Conservation (phyloP, 2,888 invertebrate genomes). For the Cerastis rubricosa region DNA sequence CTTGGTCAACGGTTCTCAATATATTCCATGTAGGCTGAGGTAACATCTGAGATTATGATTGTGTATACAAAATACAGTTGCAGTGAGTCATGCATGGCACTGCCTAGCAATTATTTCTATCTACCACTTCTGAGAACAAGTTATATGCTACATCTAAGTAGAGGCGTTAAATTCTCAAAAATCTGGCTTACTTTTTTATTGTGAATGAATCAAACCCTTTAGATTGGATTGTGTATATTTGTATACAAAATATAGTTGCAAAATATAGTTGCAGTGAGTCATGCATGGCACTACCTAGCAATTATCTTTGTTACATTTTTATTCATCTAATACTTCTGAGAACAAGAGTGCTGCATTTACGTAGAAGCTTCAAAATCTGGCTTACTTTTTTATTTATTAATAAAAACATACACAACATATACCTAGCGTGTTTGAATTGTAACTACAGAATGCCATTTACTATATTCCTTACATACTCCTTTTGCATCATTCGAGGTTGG, state of each 20-base stretch:
- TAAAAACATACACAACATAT: background rate
- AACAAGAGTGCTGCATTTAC: slow-evolving; percentile 22
- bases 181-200: background rate
- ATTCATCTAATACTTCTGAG: slow-evolving; percentile 37
- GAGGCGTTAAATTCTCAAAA: background rate
- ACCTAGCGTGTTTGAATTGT: background rate
- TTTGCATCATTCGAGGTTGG: background rate
- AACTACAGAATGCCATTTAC: background rate
- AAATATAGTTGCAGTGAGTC: slow-evolving; percentile 56
- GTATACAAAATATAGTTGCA: too few species aligned
- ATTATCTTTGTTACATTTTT: too few species aligned
- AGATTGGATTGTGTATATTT: slow-evolving; percentile 49
- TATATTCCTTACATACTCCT: background rate
- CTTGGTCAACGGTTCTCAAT: slow-evolving; percentile 63
- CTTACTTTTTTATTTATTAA: background rate
- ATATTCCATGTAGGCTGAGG: slow-evolving; percentile 57
- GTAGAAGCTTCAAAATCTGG: background rate
- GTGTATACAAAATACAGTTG: slow-evolving; percentile 52
- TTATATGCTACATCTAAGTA: slow-evolving; percentile 20
- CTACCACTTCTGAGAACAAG: slow-evolving; percentile 37
- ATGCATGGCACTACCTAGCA: slow-evolving; percentile 14
- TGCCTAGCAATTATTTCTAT: slow-evolving; percentile 38
- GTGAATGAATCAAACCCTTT: too few species aligned
- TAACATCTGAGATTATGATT: slow-evolving; percentile 51
- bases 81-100: slow-evolving; percentile 50